A percentile compares a stretch with the other conserved stretches of the same genome.
Conservation (phyloP, 2,888 invertebrate species). For the Cylloceria caligata region DNA sequence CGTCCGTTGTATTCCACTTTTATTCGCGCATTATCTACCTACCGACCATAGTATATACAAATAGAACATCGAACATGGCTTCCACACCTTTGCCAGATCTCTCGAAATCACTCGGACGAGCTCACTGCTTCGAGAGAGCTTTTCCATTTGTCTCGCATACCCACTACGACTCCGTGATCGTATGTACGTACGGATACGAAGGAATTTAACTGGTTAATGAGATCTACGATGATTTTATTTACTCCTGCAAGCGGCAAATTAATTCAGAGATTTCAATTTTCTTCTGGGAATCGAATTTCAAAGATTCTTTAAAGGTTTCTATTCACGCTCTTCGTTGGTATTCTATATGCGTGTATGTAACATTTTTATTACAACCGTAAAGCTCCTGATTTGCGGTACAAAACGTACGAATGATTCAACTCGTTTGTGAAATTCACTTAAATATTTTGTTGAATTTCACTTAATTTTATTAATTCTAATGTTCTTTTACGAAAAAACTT, state of each 20-base stretch:
- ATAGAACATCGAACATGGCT: slow-evolving; percentile 43
- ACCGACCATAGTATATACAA: slow-evolving; percentile 38
- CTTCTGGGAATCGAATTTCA: slow-evolving; percentile 16
- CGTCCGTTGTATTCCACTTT: slow-evolving; percentile 64
- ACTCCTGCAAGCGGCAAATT: not conserved
- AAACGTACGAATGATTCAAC: not conserved
- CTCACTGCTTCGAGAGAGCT: slow-evolving; percentile 23
- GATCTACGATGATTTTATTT: slow-evolving; percentile 21
- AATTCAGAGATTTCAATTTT: not conserved
- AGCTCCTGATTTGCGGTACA: too few species aligned
- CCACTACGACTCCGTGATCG: not conserved
- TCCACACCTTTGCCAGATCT: slow-evolving; percentile 13
- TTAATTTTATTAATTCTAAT: too few species aligned
- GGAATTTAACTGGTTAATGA: slow-evolving; percentile 10
- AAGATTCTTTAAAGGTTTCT: not conserved
- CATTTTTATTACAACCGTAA: too few species aligned
- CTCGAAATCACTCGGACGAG: not conserved
- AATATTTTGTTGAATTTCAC: too few species aligned
- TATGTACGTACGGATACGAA: not conserved
- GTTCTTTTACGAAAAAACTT: too few species aligned
- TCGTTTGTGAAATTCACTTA: too few species aligned
- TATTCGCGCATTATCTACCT: slow-evolving; percentile 67
- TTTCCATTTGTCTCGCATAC: slow-evolving; percentile 24
- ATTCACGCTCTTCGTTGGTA: not conserved
- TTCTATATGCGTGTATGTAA: not conserved